Evolutionary conservation across 2,888 invertebrate genomes (phyloP), one percentile per base, ranked within the genome.

Genomic region (Clistopyga incitator): DNA sequence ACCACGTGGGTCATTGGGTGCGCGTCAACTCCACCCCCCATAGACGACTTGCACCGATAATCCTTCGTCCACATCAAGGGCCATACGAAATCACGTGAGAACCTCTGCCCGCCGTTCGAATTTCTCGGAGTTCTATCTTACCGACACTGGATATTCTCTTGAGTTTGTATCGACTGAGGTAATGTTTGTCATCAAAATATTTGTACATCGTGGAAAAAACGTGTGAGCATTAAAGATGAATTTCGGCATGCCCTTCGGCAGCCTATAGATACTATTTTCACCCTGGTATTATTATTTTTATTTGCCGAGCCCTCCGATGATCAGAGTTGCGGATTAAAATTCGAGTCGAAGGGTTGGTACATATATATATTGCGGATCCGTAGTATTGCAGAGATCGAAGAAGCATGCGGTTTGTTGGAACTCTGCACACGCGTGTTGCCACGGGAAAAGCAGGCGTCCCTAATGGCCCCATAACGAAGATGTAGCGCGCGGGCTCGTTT

Each of bases 281-380:
- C 25, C 38, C 10, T 76, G 79, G 83, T 83, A 72, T 87, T 79
- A 81, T 84, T n/a, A n/a, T n/a, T 82, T 86, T 87, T 84, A 82
- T 65, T 74, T 78, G 18, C 81, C 78, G 61, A 82, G 65, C 45
- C 13, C 29, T 3, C 2, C 15, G 72, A 29, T 29, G 42, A 81
- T 75, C 65, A 68, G 85, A 85, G 76, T 77, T 81, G 79, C 85
- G 88, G 87, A 89, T 89, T 88, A 87, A 88, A 88, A 88, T 87
- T 86, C 85, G 81, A 82, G 84, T 81, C 85, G 81, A 86, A 87
- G 86, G 85, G 84, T 85, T 82, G 61, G 4, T 29, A 29, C 72
- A 56, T 23, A 23, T 25, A 25, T 10, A 74, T 34, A 82, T 71
- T 50, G 76, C 29, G 42, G 56, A 72, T 71, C 38, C 3, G 72